Conservation (phyloP, 2,113 vertebrate species). For the Rhinichthys klamathensis region DNA sequence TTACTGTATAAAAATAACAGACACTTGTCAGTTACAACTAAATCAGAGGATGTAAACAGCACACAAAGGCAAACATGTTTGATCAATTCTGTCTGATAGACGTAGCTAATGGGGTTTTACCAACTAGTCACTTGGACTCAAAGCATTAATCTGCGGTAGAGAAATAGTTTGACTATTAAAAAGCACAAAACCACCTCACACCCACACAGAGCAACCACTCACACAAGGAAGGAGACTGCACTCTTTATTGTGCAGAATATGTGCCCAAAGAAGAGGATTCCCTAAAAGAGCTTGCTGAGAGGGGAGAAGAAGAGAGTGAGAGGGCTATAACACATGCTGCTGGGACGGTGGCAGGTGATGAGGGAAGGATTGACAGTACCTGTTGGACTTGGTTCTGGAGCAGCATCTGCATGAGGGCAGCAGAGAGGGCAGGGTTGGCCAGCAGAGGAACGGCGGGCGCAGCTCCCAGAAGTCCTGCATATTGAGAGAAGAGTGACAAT, state of each 20-base stretch:
- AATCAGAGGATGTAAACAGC: not conserved
- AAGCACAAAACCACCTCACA: conserved; percentile 29
- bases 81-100: not conserved
- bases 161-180: not conserved
- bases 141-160: not conserved
- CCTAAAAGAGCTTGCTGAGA: conserved; percentile 79
- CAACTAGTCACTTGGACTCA: not conserved
- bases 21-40: not conserved
- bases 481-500: not conserved
- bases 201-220: conserved; percentile 71
- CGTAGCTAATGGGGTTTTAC: not conserved
- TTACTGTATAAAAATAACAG: no score
- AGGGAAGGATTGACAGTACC: conserved; percentile 67
- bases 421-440: conserved; percentile 82
- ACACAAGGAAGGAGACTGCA: conserved; percentile 73
- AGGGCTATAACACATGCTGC: not conserved
- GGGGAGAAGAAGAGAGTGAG: conserved; percentile 43
- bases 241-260: conserved; percentile 79
- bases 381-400: conserved; percentile 88
- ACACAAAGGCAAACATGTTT: not conserved
- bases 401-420: conserved; percentile 85
- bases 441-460: conserved; percentile 83
- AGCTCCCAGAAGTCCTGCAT: conserved; percentile 84
- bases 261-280: conserved; percentile 78
- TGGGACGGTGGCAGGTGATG: not conserved